phyloP scores from a whole-genome alignment of 2,797 vertebrate genomes.

The Anguilla pacifica region DNA sequence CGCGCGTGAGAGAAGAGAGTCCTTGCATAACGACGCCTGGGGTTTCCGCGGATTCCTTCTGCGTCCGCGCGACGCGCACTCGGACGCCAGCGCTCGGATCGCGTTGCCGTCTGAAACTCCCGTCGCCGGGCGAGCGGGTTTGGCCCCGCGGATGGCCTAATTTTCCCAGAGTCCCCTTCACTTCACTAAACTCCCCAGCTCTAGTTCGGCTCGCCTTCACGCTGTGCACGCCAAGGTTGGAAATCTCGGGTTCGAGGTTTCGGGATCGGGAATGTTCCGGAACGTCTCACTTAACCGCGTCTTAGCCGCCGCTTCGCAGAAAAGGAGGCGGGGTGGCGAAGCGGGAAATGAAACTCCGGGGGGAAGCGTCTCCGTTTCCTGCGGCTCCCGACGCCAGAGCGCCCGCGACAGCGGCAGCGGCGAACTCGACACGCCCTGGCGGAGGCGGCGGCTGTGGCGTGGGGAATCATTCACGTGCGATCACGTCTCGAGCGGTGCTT shows the following conservation, averaged over 20 bases:
- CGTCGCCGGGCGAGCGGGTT: not conserved
- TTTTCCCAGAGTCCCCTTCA: not conserved
- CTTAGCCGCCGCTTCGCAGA: not conserved
- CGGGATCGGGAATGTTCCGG: not conserved
- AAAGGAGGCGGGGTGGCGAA: not conserved
- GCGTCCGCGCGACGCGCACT: not conserved
- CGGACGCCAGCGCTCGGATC: not conserved
- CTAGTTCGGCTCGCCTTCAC: not conserved
- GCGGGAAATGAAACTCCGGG: not conserved
- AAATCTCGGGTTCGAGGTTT: not conserved
- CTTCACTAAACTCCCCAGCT: not conserved
- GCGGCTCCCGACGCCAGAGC: not conserved
- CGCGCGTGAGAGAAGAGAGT: too few relatives aligned
- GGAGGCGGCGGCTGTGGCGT: not conserved
- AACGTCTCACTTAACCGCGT: not conserved
- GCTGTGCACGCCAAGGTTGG: not conserved
- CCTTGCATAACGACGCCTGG: not conserved
- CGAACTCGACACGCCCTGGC: not conserved
- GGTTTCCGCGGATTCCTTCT: not conserved
- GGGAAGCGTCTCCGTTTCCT: not conserved
- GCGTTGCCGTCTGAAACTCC: not conserved
- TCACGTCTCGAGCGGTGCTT: constrained; percentile 30
- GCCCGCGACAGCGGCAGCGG: not conserved
- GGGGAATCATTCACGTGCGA: constrained; percentile 14
- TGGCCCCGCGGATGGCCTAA: not conserved